Evolutionary conservation across 2,888 invertebrate genomes (phyloP).

Genomic region (Cerceris ruficornis): DNA sequence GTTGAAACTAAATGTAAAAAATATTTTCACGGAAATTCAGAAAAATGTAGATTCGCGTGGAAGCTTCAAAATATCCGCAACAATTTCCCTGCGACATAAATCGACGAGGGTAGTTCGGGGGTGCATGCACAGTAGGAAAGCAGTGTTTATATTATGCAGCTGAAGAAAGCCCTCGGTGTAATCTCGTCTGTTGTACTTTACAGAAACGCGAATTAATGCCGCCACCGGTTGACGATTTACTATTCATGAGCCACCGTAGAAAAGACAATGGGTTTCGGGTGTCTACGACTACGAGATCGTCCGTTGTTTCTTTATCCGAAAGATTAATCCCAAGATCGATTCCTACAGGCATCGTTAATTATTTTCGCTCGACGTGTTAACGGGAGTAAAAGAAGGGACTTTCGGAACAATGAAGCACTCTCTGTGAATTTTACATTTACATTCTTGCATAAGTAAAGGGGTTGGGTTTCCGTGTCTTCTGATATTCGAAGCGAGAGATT

Average conservation of each 20-base stretch:
- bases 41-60: no score
- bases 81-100: no score
- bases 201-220: neutral
- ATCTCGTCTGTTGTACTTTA: neutral
- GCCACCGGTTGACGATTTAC: neutral
- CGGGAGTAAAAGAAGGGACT: neutral
- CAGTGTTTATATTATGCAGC: no score
- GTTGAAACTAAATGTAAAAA: no score
- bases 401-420: neutral
- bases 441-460: no score
- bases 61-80: no score
- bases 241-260: neutral
- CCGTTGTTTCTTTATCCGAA: constrained; percentile 17
- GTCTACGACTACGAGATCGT: constrained; percentile 19
- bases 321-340: constrained; percentile 6
- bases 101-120: no score
- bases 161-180: neutral
- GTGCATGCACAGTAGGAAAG: no score
- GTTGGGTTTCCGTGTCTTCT: no score
- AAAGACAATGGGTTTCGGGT: constrained; percentile 31
- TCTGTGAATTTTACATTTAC: no score
- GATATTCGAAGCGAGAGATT: no score
- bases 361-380: neutral
- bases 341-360: neutral
- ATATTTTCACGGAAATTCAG: no score